Conservation (phyloP, 2,797 vertebrate genomes). For the Phoxinus dragarum region DNA sequence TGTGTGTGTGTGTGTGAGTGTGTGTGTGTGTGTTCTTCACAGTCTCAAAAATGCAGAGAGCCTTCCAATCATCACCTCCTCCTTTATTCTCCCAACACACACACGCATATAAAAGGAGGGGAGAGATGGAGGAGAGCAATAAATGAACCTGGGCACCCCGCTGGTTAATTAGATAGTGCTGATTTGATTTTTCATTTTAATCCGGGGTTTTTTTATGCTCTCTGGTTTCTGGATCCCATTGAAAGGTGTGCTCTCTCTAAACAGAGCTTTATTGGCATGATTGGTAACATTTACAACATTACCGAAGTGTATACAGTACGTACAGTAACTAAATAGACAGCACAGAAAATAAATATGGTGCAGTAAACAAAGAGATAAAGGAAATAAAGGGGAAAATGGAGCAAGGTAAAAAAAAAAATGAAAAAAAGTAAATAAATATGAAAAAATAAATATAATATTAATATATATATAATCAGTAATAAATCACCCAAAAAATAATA, state of each 20-base stretch:
- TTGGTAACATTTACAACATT: constrained; percentile 13
- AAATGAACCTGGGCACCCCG: constrained; percentile 29
- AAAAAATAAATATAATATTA: too few species aligned
- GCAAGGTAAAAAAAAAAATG: too few species aligned
- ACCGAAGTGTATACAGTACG: not conserved
- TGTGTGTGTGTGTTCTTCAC: constrained; percentile 19
- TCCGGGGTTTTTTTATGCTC: constrained; percentile 7
- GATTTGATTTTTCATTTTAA: constrained; percentile 48
- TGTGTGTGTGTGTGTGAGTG: not conserved
- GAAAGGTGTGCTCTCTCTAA: not conserved
- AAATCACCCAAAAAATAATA: constrained; percentile 2
- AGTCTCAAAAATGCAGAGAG: constrained; percentile 39
- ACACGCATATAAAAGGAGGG: not conserved
- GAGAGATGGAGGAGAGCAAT: constrained; percentile 30
- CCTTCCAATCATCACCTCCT: constrained; percentile 46
- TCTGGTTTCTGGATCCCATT: constrained; percentile 18
- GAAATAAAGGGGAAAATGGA: not conserved
- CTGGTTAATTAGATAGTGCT: constrained; percentile 46
- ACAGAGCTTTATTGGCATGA: constrained; percentile 22
- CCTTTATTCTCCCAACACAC: constrained; percentile 10
- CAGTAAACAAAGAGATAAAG: not conserved
- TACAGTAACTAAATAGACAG: not conserved
- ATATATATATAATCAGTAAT: not conserved
- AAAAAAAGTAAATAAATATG: not conserved
- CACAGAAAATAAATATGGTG: not conserved